Conservation (phyloP, 2,888 invertebrate genomes). For the Coleophora flavipennella region DNA sequence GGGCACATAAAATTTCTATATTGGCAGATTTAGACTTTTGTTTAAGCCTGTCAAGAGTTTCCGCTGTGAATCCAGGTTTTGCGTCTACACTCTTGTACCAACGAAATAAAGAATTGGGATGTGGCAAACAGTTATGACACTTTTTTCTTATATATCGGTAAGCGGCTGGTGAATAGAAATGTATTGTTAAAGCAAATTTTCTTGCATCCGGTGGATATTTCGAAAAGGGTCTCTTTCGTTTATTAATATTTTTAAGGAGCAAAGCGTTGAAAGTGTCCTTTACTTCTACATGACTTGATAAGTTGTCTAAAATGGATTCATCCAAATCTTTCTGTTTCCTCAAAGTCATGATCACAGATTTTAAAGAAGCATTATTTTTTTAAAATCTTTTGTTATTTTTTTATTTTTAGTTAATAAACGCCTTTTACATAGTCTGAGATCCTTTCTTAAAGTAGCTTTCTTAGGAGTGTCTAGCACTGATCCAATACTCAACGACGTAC, state of each 20-base stretch:
- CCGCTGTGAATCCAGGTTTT: slow-evolving; percentile 23
- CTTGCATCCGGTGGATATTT: not conserved
- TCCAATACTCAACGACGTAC: not conserved
- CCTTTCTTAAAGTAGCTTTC: not conserved
- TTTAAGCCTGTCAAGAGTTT: slow-evolving; percentile 18
- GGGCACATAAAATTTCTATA: slow-evolving; percentile 11
- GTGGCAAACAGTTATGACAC: not conserved
- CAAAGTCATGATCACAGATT: slow-evolving; percentile 6
- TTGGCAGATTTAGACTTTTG: slow-evolving; percentile 3
- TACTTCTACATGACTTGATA: slow-evolving; percentile 6
- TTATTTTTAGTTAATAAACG: not conserved
- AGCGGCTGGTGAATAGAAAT: not conserved
- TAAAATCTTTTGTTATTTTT: not conserved
- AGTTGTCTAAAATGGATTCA: slow-evolving; percentile 4
- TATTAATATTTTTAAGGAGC: slow-evolving; percentile 1
- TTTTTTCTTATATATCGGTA: not conserved
- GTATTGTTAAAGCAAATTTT: not conserved
- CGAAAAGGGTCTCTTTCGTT: slow-evolving; percentile 1
- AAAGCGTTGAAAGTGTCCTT: slow-evolving; percentile 6
- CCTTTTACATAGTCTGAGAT: not conserved
- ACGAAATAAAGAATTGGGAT: slow-evolving; percentile 17
- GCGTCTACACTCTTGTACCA: slow-evolving; percentile 16
- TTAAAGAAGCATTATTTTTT: slow-evolving; percentile 8
- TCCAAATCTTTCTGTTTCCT: slow-evolving; percentile 6
- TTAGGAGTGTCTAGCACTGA: slow-evolving; percentile 1